Conservation (phyloP, 2,888 invertebrate species). For the Lepidonotus clava region DNA sequence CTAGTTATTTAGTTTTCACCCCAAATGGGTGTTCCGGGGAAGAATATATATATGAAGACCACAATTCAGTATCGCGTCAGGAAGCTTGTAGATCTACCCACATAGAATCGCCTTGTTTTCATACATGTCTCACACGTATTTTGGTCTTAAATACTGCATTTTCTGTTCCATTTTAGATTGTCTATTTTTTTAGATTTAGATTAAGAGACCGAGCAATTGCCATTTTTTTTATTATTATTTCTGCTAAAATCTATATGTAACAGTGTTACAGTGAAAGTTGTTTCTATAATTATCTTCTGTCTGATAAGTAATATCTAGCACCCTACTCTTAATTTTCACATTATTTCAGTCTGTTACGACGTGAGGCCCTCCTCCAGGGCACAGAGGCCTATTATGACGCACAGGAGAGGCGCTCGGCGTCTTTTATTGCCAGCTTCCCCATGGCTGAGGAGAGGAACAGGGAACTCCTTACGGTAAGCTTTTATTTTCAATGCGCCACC, state of each 20-base stretch:
- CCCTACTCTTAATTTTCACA: background rate
- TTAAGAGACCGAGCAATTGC: background rate
- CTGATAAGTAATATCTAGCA: no score
- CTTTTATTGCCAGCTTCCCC: constrained; percentile 49
- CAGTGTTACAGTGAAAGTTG: no score
- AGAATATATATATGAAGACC: no score
- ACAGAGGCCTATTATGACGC: constrained; percentile 56
- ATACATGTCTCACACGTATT: no score
- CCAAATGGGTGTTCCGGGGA: no score
- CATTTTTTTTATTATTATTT: background rate
- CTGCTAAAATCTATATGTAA: background rate
- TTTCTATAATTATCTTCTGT: no score
- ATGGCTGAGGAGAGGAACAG: constrained; percentile 53
- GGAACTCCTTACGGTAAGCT: constrained; percentile 16
- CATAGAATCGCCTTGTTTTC: no score
- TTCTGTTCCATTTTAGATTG: no score
- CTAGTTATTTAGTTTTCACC: no score
- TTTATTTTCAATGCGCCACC: background rate
- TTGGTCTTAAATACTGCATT: no score
- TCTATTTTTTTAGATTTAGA: background rate
- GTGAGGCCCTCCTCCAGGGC: constrained; percentile 56
- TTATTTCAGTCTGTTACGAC: constrained; percentile 50
- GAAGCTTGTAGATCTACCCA: no score
- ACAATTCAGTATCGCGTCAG: no score
- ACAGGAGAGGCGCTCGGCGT: constrained; percentile 44